phyloP scores from a whole-genome alignment of 1,140 invertebrate species.

The Tribolium madens region DNA sequence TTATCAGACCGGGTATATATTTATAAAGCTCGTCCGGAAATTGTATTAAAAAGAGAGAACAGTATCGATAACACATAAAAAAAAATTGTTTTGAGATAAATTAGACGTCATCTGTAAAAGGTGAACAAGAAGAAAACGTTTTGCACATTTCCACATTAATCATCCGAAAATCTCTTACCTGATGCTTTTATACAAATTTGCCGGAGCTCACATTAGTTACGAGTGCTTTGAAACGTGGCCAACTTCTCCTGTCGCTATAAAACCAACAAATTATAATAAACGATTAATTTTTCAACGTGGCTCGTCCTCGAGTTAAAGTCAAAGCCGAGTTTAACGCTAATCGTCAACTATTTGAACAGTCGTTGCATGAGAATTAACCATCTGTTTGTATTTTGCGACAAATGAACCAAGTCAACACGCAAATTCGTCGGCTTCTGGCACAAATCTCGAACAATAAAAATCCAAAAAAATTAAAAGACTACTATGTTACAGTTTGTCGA shows the following conservation, averaged over 20 bases:
- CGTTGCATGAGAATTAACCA: background rate
- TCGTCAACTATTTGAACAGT: background rate
- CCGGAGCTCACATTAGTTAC: slow-evolving; percentile 26
- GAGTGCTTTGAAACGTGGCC: slow-evolving; percentile 30
- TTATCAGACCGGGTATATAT: slow-evolving; percentile 20
- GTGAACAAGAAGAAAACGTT: slow-evolving; percentile 27
- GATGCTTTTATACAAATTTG: slow-evolving; percentile 33
- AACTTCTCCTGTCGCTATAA: slow-evolving; percentile 22
- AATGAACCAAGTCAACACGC: background rate
- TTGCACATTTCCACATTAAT: slow-evolving; percentile 34
- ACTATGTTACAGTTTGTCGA: background rate
- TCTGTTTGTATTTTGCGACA: background rate
- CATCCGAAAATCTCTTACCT: slow-evolving; percentile 19
- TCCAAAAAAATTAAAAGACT: slow-evolving; percentile 4
- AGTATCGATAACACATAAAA: background rate
- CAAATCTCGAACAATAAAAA: slow-evolving; percentile 11
- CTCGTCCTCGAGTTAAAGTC: background rate
- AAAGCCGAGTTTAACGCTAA: background rate
- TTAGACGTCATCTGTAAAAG: slow-evolving; percentile 5
- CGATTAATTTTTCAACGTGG: slow-evolving; percentile 26
- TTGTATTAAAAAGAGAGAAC: background rate
- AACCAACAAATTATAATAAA: slow-evolving; percentile 37
- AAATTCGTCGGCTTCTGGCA: background rate
- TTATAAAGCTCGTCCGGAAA: background rate
- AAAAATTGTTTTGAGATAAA: background rate